These are phyloP conservation scores for Phrynocephalus vlangalii DNA, from an alignment of 2,797 vertebrate genomes.

Conservation along the genomic window DNA sequence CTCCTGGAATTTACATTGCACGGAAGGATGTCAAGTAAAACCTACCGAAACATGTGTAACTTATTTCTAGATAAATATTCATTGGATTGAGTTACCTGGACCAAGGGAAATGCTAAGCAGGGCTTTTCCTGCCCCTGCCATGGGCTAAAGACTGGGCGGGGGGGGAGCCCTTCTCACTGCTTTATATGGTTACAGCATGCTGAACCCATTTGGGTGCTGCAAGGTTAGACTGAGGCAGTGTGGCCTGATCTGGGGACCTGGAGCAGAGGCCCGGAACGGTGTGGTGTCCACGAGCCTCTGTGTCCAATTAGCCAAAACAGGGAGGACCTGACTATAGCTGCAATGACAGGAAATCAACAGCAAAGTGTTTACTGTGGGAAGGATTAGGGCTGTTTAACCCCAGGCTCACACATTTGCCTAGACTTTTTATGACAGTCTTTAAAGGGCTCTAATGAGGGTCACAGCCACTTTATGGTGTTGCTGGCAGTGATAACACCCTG, in stretches of 20 bases:
- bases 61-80: background rate
- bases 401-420: slow-evolving; percentile 33
- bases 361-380: slow-evolving; percentile 55
- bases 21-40: background rate
- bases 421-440: slow-evolving; percentile 65
- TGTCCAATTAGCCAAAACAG: slow-evolving; percentile 9
- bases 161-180: background rate
- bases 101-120: background rate
- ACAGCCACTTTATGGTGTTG: slow-evolving; percentile 72
- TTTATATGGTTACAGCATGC: background rate
- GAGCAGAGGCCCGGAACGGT: background rate
- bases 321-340: background rate
- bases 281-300: background rate
- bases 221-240: too few relatives aligned
- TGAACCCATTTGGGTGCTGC: background rate
- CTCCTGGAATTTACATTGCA: background rate
- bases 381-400: slow-evolving; percentile 58
- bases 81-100: background rate
- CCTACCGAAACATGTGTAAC: background rate
- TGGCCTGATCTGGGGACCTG: background rate
- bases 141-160: too few relatives aligned
- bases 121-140: background rate
- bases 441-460: slow-evolving; percentile 77
- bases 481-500: slow-evolving; percentile 67
- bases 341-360: slow-evolving; percentile 24